A percentile compares a stretch with the other conserved stretches of the same genome.
phyloP scores from a whole-genome alignment of 2,113 vertebrate genomes.

The Dicerorhinus sumatrensis region DNA sequence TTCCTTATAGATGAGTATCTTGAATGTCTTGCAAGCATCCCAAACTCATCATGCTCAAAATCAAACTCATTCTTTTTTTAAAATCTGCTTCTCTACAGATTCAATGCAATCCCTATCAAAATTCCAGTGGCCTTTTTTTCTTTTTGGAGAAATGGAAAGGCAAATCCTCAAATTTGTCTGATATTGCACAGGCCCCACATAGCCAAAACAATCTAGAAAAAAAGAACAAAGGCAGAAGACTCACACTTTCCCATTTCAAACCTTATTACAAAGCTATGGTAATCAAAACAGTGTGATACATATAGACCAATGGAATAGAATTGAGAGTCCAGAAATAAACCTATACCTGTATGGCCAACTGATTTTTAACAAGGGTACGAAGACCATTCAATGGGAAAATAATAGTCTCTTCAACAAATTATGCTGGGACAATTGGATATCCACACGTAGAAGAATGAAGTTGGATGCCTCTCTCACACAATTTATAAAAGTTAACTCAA shows the following conservation, averaged over 20 bases:
- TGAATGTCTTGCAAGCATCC: not conserved
- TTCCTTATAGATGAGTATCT: not conserved
- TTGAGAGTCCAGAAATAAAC: not conserved
- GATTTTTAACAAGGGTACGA: not conserved
- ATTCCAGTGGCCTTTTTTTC: not conserved
- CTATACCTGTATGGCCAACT: not conserved
- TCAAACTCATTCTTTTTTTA: not conserved
- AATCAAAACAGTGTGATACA: not conserved
- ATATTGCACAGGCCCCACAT: not conserved
- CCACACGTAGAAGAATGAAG: not conserved
- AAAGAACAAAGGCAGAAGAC: not conserved
- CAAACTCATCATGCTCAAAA: not conserved
- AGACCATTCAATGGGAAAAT: not conserved
- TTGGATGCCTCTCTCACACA: not conserved
- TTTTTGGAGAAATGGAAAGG: not conserved
- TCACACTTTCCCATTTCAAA: not conserved
- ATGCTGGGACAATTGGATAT: not conserved
- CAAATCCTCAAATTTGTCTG: not conserved
- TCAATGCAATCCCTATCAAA: not conserved
- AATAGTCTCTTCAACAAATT: not conserved
- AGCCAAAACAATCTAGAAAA: not conserved
- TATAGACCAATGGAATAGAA: not conserved
- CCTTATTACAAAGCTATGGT: not conserved
- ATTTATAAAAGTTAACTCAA: not conserved
- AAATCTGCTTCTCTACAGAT: constrained; percentile 1